These are phyloP conservation scores for Chelonus insularis DNA, from an alignment of 1,140 invertebrate species.

Conservation along the genomic window DNA sequence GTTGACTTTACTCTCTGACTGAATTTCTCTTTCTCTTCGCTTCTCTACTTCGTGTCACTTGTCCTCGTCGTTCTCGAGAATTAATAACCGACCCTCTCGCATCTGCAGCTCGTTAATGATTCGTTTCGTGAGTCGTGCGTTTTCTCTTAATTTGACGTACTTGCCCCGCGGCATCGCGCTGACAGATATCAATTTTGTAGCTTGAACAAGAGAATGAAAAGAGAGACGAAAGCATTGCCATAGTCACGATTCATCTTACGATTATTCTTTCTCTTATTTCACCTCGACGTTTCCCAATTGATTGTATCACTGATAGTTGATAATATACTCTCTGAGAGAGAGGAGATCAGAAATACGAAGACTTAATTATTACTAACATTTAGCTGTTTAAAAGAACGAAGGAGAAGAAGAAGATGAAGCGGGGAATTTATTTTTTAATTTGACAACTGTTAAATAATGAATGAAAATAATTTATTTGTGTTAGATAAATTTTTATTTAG, in stretches of 20 bases:
- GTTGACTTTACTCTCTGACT: conserved; percentile 23
- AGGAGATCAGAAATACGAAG: conserved; percentile 19
- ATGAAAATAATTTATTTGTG: no score
- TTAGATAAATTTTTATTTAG: no score
- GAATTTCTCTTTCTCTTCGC: conserved; percentile 8
- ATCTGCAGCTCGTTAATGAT: conserved; percentile 35
- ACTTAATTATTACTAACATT: conserved; percentile 12
- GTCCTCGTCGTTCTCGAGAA: conserved; percentile 24
- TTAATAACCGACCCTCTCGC: conserved; percentile 30
- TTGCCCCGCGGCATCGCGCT: conserved; percentile 24
- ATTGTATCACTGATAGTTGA: conserved; percentile 1
- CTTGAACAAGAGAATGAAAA: conserved; percentile 24
- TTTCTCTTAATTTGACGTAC: conserved; percentile 28
- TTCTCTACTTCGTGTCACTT: conserved; percentile 21
- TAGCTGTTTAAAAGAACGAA: no score
- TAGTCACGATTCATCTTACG: neutral
- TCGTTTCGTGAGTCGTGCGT: conserved; percentile 30
- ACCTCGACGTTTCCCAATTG: neutral
- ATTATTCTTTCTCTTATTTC: neutral
- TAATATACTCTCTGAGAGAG: conserved; percentile 11
- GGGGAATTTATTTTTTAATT: no score
- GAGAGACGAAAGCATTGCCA: neutral
- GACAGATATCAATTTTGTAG: conserved; percentile 29
- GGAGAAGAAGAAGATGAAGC: no score
- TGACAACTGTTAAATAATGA: no score